A percentile compares a stretch with the other conserved stretches of the same genome.
Conservation (phyloP, 2,888 invertebrate genomes). For the Heliconius cydno region DNA sequence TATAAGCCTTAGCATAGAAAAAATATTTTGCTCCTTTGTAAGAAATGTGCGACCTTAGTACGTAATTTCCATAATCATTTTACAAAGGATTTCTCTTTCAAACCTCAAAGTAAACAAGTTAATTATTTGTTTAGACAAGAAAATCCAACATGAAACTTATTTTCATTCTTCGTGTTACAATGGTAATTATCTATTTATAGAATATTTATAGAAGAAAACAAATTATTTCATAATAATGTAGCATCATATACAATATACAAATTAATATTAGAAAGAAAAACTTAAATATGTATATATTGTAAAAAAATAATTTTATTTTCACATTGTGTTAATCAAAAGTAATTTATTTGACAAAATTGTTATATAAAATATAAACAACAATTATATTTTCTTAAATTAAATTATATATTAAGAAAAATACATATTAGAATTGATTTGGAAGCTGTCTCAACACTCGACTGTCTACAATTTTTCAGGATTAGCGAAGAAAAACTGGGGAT, state of each 20-base stretch:
- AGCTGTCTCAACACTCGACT: conserved; percentile 36
- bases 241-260: too few relatives aligned
- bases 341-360: background rate
- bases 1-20: conserved; percentile 36
- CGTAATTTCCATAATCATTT: conserved; percentile 47
- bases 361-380: background rate
- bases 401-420: background rate
- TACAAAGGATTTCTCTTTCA: conserved; percentile 46
- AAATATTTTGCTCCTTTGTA: conserved; percentile 33
- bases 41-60: conserved; percentile 34
- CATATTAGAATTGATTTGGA: conserved; percentile 35
- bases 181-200: conserved; percentile 19
- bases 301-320: background rate
- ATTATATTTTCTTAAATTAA: background rate
- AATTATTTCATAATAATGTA: background rate
- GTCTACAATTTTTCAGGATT: conserved; percentile 74
- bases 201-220: background rate
- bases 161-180: conserved; percentile 37
- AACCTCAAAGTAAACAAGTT: conserved; percentile 48
- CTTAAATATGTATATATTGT: background rate
- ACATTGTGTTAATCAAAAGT: background rate
- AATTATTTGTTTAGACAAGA: conserved; percentile 40
- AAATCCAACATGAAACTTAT: conserved; percentile 39
- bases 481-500: conserved; percentile 76
- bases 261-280: too few relatives aligned